These are phyloP conservation scores for Drosophila phalerata DNA, from an alignment of 2,888 invertebrate genomes.

Conservation along the genomic window DNA sequence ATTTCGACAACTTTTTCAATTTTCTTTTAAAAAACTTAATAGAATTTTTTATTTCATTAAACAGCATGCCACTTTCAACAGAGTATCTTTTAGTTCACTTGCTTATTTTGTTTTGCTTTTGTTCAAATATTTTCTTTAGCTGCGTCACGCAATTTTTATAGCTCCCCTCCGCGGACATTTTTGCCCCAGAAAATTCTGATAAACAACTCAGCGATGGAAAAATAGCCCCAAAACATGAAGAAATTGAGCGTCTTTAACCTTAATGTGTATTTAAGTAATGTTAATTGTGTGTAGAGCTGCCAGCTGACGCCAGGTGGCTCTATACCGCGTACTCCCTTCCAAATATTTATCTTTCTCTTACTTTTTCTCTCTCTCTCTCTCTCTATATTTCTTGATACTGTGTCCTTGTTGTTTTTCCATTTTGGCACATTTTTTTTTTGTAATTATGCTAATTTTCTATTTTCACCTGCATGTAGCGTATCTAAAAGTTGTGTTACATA, in stretches of 20 bases:
- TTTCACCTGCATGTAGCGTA: conserved; percentile 48
- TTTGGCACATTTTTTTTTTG: conserved; percentile 50
- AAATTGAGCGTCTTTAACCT: conserved; percentile 79
- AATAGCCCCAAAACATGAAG: conserved; percentile 75
- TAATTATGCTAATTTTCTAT: conserved; percentile 58
- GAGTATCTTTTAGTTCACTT: not conserved
- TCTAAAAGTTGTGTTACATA: conserved; percentile 57
- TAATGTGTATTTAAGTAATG: conserved; percentile 83
- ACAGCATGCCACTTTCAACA: not conserved
- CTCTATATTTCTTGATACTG: too few species aligned
- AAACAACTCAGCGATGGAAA: conserved; percentile 67
- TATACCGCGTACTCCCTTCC: conserved; percentile 16
- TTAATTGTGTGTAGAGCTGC: conserved; percentile 72
- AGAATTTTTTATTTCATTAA: not conserved
- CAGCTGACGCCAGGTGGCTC: conserved; percentile 62
- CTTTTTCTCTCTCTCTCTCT: not conserved
- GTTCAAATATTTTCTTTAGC: conserved; percentile 66
- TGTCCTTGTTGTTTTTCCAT: conserved; percentile 34
- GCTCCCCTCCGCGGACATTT: conserved; percentile 31
- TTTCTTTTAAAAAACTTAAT: too few species aligned
- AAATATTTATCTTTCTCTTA: conserved; percentile 2
- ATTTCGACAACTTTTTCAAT: too few species aligned
- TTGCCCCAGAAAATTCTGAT: conserved; percentile 49
- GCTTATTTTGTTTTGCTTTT: conserved; percentile 13
- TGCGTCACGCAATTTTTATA: conserved; percentile 80